These are phyloP conservation scores for Cotesia glomerata DNA, from an alignment of 1,140 invertebrate genomes.

Conservation along the genomic window DNA sequence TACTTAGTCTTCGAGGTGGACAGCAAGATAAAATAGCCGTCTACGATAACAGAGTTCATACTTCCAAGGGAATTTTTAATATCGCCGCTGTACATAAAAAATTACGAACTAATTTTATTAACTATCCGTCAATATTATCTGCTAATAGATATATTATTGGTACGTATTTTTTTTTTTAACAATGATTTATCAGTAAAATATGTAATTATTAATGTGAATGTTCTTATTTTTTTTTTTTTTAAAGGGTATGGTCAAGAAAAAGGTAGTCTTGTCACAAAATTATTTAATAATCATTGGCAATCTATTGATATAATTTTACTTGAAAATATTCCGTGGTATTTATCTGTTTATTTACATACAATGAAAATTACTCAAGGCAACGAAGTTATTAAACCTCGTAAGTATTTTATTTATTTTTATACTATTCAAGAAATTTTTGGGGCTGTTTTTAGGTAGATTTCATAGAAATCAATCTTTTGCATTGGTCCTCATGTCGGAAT, in stretches of 20 bases:
- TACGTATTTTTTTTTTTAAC: slow-evolving; percentile 38
- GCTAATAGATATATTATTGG: slow-evolving; percentile 85
- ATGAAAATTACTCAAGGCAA: slow-evolving; percentile 72
- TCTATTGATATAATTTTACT: slow-evolving; percentile 73
- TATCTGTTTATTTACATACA: slow-evolving; percentile 90
- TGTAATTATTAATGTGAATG: neutral
- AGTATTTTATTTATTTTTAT: slow-evolving; percentile 39
- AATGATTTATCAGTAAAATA: neutral
- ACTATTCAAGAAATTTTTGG: too few relatives aligned
- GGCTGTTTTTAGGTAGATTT: too few relatives aligned
- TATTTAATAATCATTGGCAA: slow-evolving; percentile 79
- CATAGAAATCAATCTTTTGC: too few relatives aligned
- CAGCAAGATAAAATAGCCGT: slow-evolving; percentile 70
- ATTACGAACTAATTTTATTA: slow-evolving; percentile 61
- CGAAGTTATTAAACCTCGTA: slow-evolving; percentile 68
- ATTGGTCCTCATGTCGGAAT: too few relatives aligned
- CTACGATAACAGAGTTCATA: slow-evolving; percentile 69
- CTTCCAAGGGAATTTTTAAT: slow-evolving; percentile 70
- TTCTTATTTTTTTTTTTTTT: slow-evolving; percentile 27
- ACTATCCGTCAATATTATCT: slow-evolving; percentile 73
- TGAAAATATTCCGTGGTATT: slow-evolving; percentile 92
- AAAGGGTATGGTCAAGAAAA: slow-evolving; percentile 79
- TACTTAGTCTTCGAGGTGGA: slow-evolving; percentile 72
- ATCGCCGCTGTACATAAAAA: slow-evolving; percentile 67
- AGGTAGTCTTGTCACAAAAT: slow-evolving; percentile 83